Evolutionary conservation across 64 coral and sea anemone species (phyloP), one percentile per base, ranked within the genome.

Genomic region (Stichodactyla helianthus): DNA sequence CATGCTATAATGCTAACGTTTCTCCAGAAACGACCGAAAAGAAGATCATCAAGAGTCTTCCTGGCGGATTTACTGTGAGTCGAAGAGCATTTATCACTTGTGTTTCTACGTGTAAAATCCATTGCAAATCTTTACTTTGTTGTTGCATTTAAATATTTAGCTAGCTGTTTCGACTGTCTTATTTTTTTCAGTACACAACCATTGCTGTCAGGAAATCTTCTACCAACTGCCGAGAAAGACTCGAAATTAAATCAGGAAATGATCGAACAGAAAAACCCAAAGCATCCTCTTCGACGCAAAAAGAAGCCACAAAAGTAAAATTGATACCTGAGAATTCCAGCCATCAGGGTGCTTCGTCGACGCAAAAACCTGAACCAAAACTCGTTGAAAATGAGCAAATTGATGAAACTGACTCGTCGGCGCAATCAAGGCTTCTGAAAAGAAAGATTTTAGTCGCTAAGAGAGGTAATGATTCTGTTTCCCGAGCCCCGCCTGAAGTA

Each of bases 11-110:
- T 60, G 59, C 4, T 44, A 44, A 15, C 25, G 23, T 16, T 79
- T 18, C 78, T 81, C 51, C 78, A 52, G 78, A 52, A 81, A 54
- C 52, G 52, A 51, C 78, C 15, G 52, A 81, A 20, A 81, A 81
- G 50, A 81, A 81, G 52, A 19, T 81, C 6, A 10, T 79, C 13
- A 81, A 52, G 6, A 81, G 78, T 22, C 78, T 81, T 81, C 78
- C 78, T 81, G 78, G 31, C 12, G 50, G 53, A 51, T 81, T 81
- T 17, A 81, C 35, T 23, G 78, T 81, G n/a, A 81, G 50, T 28
- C 13, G 12, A 50, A 78, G 16, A 52, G 1, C 4, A 0, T 31
- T 28, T 54, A 20, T 7, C 0, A 2, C 19, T 81, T 22, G 9
- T 9, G n/a, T 22, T 6, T 22, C 5, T 77, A 1, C 31, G 22